Conservation (phyloP, 2,797 vertebrate genomes). For the Periophthalmus magnuspinnatus region DNA sequence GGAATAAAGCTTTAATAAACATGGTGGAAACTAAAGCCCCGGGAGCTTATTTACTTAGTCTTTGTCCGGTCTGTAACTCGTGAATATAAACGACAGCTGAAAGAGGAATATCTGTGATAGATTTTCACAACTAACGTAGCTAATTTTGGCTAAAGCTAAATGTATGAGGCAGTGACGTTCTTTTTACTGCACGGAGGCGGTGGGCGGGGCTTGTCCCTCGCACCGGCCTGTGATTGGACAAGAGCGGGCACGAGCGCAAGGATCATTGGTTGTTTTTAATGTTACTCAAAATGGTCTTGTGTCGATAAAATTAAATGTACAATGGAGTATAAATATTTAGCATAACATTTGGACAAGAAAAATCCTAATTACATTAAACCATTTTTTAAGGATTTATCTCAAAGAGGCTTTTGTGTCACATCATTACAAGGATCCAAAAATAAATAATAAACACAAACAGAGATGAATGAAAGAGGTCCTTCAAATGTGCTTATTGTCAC, state of each 20-base stretch:
- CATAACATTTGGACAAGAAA: neutral
- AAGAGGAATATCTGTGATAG: conserved; percentile 22
- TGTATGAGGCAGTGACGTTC: conserved; percentile 79
- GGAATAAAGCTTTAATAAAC: conserved; percentile 60
- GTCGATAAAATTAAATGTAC: neutral
- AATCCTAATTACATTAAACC: too few relatives aligned
- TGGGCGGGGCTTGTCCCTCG: conserved; percentile 21
- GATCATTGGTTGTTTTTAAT: conserved; percentile 38
- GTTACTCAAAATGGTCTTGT: conserved; percentile 39
- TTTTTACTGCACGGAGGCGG: conserved; percentile 52
- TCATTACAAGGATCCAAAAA: too few relatives aligned
- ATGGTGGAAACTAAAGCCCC: conserved; percentile 61
- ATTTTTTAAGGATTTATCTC: too few relatives aligned
- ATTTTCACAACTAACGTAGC: conserved; percentile 43
- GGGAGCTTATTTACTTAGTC: conserved; percentile 11
- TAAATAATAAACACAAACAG: too few relatives aligned
- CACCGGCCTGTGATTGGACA: conserved; percentile 54
- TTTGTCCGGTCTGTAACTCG: conserved; percentile 4
- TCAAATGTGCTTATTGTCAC: too few relatives aligned
- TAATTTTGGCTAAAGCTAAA: conserved; percentile 74
- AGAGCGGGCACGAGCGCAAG: neutral
- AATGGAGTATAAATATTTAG: too few relatives aligned
- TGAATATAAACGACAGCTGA: conserved; percentile 12
- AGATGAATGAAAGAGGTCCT: too few relatives aligned
- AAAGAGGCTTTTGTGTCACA: too few relatives aligned